Percentiles rank a stretch among this genome's conserved stretches.
Conservation (phyloP, 2,888 invertebrate species). For the Drosophila lutescens region DNA sequence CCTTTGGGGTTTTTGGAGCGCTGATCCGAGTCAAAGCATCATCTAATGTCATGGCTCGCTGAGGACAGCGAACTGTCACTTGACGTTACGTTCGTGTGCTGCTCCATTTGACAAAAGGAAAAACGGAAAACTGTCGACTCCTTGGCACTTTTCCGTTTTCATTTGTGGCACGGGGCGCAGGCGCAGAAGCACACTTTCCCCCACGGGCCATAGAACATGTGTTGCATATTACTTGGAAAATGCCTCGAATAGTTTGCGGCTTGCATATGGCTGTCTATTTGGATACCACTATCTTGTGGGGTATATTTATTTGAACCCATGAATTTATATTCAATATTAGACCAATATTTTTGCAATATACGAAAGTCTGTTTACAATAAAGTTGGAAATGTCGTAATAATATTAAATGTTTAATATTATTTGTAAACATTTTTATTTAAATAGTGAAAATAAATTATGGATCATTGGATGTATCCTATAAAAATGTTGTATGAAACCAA, state of each 20-base stretch:
- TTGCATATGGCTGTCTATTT: constrained; percentile 26
- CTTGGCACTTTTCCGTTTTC: constrained; percentile 44
- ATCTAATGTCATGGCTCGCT: constrained; percentile 76
- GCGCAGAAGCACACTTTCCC: constrained; percentile 30
- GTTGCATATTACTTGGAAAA: constrained; percentile 81
- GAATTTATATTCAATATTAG: too few species aligned
- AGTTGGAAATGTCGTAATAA: too few species aligned
- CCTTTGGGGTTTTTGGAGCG: constrained; percentile 28
- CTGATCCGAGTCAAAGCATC: constrained; percentile 51
- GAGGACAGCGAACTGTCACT: constrained; percentile 60
- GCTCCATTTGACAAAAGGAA: constrained; percentile 58
- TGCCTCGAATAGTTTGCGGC: constrained; percentile 67
- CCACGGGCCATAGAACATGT: constrained; percentile 57
- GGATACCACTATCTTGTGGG: not conserved
- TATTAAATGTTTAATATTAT: too few species aligned
- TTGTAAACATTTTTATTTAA: too few species aligned
- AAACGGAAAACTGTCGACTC: constrained; percentile 15
- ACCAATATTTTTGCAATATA: too few species aligned
- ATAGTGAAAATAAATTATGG: too few species aligned
- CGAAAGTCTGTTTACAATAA: too few species aligned
- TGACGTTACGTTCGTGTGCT: constrained; percentile 52
- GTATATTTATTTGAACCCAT: not conserved
- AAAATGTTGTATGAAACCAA: too few species aligned
- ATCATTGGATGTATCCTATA: too few species aligned
- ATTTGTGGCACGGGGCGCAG: constrained; percentile 61